Evolutionary conservation across 2,888 invertebrate genomes (phyloP), one percentile per base, ranked within the genome.

Genomic region (Heliconius hortense): DNA sequence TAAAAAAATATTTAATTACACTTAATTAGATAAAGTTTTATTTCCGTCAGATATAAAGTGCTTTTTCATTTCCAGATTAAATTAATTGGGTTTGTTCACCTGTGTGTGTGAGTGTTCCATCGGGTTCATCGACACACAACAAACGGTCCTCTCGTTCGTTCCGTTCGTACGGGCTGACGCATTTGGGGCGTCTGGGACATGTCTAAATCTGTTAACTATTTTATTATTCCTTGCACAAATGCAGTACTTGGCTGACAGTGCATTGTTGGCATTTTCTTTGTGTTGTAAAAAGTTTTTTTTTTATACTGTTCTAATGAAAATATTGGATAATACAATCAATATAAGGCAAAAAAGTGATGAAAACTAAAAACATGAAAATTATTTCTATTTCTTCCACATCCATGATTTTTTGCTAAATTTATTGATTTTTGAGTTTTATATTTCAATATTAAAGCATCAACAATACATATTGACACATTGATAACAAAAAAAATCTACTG

Each of bases 111-210:
- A 83, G 80, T 79, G 79, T 79, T 80, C 80, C 83, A 82, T 80
- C 78, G 82, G 84, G 89, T 88, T 90, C 90, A 86, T 81, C 83
- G 87, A 87, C 86, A 83, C 77, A 80, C 81, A 84, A 86, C 86
- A 86, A 88, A 84, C 85, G 84, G 86, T 84, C 81, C 81, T 84
- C 82, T 79, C 78, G 82, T 86, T 86, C 84, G 86, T 86, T 86
- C 84, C 77, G 83, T 86, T 84, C 77, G 83, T 84, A 78, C 78
- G 75, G 48, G 63, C 79, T 82, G 84, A 85, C 83, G 82, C 81
- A 85, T 85, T 85, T 85, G 82, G 84, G 82, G 79, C 84, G 82
- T 80, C 81, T 81, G 80, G 79, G 79, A 77, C 79, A 78, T 73
- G 76, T 81, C 78, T 82, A 82, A 78, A 80, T 80, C 80, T 80